phyloP scores from a whole-genome alignment of 2,797 vertebrate genomes.

The Micromesistius poutassou region DNA sequence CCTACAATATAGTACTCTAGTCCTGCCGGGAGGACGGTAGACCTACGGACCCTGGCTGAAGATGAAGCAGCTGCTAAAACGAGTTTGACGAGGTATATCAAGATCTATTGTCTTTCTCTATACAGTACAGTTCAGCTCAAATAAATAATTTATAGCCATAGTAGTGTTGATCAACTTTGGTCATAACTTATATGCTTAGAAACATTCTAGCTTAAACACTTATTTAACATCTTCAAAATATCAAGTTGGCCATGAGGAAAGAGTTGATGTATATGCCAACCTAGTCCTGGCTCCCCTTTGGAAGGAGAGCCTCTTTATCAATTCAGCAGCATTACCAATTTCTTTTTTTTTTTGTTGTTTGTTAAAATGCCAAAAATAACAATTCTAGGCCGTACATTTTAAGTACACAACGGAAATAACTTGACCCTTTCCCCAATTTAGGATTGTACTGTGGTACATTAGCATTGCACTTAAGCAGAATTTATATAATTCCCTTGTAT shows the following conservation, averaged over 20 bases:
- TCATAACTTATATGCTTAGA: slow-evolving; percentile 77
- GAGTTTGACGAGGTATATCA: slow-evolving; percentile 76
- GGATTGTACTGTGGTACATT: slow-evolving; percentile 71
- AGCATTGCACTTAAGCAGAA: slow-evolving; percentile 70
- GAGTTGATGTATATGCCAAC: slow-evolving; percentile 49
- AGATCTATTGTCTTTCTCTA: slow-evolving; percentile 77
- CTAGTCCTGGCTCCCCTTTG: slow-evolving; percentile 55
- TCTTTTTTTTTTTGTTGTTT: slow-evolving; percentile 33
- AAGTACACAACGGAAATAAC: slow-evolving; percentile 66
- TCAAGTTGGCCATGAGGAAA: slow-evolving; percentile 55
- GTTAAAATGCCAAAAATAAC: slow-evolving; percentile 60
- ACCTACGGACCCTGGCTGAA: slow-evolving; percentile 72
- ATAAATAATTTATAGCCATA: slow-evolving; percentile 79
- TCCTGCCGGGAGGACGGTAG: slow-evolving; percentile 65
- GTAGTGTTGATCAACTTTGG: slow-evolving; percentile 79
- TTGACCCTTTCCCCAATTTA: slow-evolving; percentile 64
- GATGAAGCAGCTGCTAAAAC: slow-evolving; percentile 77
- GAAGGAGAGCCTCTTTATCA: slow-evolving; percentile 56
- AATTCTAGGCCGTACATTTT: slow-evolving; percentile 57
- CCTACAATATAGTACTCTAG: slow-evolving; percentile 66
- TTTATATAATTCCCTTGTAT: slow-evolving; percentile 67
- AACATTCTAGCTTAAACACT: slow-evolving; percentile 76
- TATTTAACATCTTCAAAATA: slow-evolving; percentile 70
- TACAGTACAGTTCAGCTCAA: slow-evolving; percentile 77
- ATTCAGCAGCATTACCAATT: slow-evolving; percentile 69